These are phyloP conservation scores for Enteromius unitaeniatus DNA, from an alignment of 2,797 vertebrate species.

Conservation along the genomic window DNA sequence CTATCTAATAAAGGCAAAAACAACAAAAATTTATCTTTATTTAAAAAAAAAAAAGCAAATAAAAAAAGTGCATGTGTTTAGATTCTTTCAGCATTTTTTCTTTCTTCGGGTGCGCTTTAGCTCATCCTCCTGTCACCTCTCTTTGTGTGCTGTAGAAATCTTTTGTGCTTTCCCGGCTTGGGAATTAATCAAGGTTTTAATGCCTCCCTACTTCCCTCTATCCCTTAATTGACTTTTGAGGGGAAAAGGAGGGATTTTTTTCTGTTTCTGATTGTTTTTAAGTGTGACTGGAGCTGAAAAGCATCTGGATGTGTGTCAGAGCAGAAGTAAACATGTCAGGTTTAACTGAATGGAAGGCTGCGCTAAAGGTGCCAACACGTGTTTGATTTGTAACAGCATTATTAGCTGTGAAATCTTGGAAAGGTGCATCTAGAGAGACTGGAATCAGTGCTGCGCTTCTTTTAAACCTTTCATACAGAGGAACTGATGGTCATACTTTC, in stretches of 20 bases:
- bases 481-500: too few relatives aligned
- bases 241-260: conserved; percentile 67
- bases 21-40: too few relatives aligned
- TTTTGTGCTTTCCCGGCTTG: conserved; percentile 76
- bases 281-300: conserved; percentile 53
- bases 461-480: conserved; percentile 11
- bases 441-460: not conserved
- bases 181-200: conserved; percentile 82
- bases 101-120: conserved; percentile 68
- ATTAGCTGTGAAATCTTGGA: conserved; percentile 17
- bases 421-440: conserved; percentile 5
- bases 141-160: conserved; percentile 74
- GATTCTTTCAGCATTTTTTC: conserved; percentile 62
- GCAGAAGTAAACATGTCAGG: conserved; percentile 68
- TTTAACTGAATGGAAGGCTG: conserved; percentile 67
- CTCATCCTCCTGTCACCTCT: conserved; percentile 64
- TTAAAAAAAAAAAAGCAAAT: too few relatives aligned
- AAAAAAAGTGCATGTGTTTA: not conserved
- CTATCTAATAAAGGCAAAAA: too few relatives aligned
- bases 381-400: conserved; percentile 35
- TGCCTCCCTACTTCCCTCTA: conserved; percentile 76
- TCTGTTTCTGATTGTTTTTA: conserved; percentile 58
- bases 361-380: conserved; percentile 42
- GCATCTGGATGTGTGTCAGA: conserved; percentile 56
- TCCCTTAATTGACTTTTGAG: conserved; percentile 76